Evolutionary conservation across 2,113 vertebrate genomes (phyloP), one percentile per base, ranked within the genome.

Genomic region (Ictalurus punctatus): DNA sequence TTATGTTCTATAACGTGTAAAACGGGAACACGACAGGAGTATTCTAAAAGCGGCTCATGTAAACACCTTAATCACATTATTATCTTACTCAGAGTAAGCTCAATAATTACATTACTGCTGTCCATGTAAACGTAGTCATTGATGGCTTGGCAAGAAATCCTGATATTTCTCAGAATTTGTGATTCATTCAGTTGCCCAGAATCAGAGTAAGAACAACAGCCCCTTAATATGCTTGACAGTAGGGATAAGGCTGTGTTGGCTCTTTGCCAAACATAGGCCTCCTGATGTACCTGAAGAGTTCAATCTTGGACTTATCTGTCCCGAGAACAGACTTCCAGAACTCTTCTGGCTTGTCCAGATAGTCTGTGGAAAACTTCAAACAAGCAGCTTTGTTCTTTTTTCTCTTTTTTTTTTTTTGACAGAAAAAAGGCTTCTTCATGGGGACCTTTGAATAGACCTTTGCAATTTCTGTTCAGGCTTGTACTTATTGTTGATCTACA

Each of bases 291-390:
- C 25, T 48, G 52, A 79, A 79, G 48, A 79, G 27, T n/a, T n/a
- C 4, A 54, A 6, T 56, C 14, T 81, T 81, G 27, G n/a, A 81
- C 52, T 56, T 81, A 81, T 81, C 78, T 81, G 6, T 81, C 25
- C 17, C 19, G 14, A 81, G 44, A 78, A 27, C 74, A 78, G 78
- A 80, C 48, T 80, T 30, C 12, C 76, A 52, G 76, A 52, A 52
- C 25, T 52, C 7, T 44, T 76, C 34, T 25, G 21, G 21, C 40
- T 44, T 76, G 73, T 13, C 37, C 8, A 74, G 69, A 30, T 73
- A 37, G 73, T 76, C 76, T 81, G 6, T 81, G 78, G 78, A 56
- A 81, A 81, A 81, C 27, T 8, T 56, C 78, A 81, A 56, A 30
- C 16, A 19, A 17, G n/a, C 78, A 81, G 6, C 52, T 81, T 56